Evolutionary conservation across 2,888 invertebrate genomes (phyloP).

Genomic region (Euplagia quadripunctaria): DNA sequence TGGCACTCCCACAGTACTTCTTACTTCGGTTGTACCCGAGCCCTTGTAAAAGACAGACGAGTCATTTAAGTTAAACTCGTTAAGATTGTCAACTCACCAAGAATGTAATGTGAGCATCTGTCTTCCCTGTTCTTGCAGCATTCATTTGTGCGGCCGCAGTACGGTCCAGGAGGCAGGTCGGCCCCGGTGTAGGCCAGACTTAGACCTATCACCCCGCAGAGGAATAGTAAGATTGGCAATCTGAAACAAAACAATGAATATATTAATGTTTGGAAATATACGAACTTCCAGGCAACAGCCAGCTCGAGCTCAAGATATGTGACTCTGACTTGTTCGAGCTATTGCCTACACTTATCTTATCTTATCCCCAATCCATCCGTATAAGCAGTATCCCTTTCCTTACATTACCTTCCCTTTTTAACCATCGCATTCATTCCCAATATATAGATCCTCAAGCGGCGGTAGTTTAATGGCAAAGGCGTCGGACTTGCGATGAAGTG

Average conservation of each 20-base stretch:
- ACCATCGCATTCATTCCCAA: too few species aligned
- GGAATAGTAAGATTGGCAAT: constrained; percentile 54
- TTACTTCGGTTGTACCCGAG: too few species aligned
- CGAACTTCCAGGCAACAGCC: background rate
- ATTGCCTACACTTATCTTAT: too few species aligned
- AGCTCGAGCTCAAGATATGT: background rate
- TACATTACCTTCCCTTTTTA: too few species aligned
- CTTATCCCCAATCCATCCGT: too few species aligned
- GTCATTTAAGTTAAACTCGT: too few species aligned
- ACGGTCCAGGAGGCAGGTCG: constrained; percentile 88
- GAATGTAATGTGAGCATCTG: constrained; percentile 93
- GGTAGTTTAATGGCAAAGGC: too few species aligned
- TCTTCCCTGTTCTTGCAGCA: constrained; percentile 94
- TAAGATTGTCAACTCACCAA: constrained; percentile 77
- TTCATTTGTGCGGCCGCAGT: constrained; percentile 81
- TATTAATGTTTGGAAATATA: background rate
- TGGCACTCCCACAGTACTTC: too few species aligned
- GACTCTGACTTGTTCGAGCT: background rate
- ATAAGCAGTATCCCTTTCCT: too few species aligned
- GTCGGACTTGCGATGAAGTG: too few species aligned
- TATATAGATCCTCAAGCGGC: too few species aligned
- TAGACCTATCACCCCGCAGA: constrained; percentile 51
- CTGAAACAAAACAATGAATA: constrained; percentile 59
- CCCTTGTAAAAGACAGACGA: too few species aligned
- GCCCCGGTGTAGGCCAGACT: constrained; percentile 69